Evolutionary conservation across 2,113 vertebrate genomes (phyloP).

Genomic region (Hippoglossus stenolepis): DNA sequence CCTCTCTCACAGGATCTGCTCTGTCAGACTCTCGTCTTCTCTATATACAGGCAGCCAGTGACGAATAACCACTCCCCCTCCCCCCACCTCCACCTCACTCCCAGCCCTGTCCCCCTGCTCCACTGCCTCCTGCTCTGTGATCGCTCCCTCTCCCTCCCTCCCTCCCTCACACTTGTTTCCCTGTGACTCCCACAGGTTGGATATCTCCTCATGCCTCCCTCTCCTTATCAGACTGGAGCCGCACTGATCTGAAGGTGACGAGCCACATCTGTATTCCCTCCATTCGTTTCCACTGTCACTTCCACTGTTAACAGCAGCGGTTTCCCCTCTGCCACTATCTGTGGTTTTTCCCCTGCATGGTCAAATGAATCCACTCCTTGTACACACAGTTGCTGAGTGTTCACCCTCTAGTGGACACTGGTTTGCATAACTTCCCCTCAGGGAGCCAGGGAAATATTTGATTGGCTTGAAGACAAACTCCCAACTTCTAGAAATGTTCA

Average conservation of each 20-base stretch:
- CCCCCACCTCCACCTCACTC: conserved; percentile 24
- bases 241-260: conserved; percentile 4
- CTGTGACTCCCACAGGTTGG: conserved; percentile 37
- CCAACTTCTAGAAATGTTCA: conserved; percentile 42
- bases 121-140: not conserved
- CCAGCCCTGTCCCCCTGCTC: conserved; percentile 44
- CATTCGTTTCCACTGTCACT: conserved; percentile 18
- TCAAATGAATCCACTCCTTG: conserved; percentile 17
- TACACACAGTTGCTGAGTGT: not conserved
- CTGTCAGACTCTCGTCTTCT: conserved; percentile 57
- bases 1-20: conserved; percentile 54
- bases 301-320: not conserved
- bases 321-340: not conserved
- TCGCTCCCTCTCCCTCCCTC: conserved; percentile 7
- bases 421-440: conserved; percentile 26
- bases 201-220: conserved; percentile 22
- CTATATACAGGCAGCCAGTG: conserved; percentile 73
- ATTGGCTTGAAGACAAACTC: conserved; percentile 11
- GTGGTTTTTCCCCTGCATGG: conserved; percentile 15
- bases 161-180: conserved; percentile 17
- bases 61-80: conserved; percentile 60
- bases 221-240: conserved; percentile 24
- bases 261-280: conserved; percentile 3
- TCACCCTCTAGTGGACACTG: conserved; percentile 65
- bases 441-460: conserved; percentile 13